phyloP scores from a whole-genome alignment of 2,797 vertebrate species.

The Carcharodon carcharias region DNA sequence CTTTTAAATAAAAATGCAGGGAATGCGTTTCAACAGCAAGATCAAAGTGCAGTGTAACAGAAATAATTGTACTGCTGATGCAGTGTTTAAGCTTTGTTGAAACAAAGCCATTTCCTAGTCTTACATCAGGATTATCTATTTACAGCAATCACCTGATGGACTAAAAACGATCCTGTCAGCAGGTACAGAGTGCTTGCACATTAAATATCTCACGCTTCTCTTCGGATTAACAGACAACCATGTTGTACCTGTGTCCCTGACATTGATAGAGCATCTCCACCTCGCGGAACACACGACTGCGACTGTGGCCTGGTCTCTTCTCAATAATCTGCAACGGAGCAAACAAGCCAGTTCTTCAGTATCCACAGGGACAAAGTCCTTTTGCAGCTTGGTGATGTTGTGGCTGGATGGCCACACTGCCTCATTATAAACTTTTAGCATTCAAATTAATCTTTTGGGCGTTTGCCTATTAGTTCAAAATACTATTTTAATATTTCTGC shows the following conservation, averaged over 20 bases:
- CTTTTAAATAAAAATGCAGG: slow-evolving; percentile 6
- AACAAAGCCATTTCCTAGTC: slow-evolving; percentile 17
- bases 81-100: neutral
- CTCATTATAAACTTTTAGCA: neutral
- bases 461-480: neutral
- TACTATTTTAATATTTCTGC: neutral
- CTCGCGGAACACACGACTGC: slow-evolving; percentile 88
- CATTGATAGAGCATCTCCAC: slow-evolving; percentile 99
- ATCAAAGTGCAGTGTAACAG: neutral
- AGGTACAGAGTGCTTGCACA: neutral
- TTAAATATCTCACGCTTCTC: neutral
- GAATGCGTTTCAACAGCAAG: slow-evolving; percentile 20
- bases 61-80: neutral
- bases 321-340: slow-evolving; percentile 77
- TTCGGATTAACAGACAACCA: slow-evolving; percentile 27
- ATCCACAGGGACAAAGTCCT: neutral
- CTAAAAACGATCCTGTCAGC: slow-evolving; percentile 28
- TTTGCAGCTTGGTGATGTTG: neutral
- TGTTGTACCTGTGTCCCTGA: slow-evolving; percentile 84
- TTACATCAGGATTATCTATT: slow-evolving; percentile 33
- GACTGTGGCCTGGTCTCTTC: slow-evolving; percentile 88
- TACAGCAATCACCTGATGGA: slow-evolving; percentile 23
- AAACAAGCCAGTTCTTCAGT: neutral
- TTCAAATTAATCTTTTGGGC: neutral
- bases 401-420: neutral